phyloP scores from a whole-genome alignment of 2,113 vertebrate species.

The Cyanoramphus novaezelandiae region DNA sequence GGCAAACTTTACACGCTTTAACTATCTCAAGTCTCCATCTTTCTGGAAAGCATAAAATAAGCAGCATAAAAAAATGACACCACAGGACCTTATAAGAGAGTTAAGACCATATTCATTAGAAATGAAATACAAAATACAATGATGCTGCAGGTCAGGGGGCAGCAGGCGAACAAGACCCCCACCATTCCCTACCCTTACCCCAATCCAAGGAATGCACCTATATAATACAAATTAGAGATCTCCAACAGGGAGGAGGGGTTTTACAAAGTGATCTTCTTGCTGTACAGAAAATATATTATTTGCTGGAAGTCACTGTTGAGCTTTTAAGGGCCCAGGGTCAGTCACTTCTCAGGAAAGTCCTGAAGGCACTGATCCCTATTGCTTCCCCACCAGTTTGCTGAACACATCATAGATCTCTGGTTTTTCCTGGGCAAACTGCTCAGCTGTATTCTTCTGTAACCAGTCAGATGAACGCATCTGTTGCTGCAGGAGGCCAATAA shows the following conservation, averaged over 20 bases:
- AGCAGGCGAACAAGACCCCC: background rate
- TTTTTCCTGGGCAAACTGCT: conserved; percentile 82
- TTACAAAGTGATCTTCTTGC: conserved; percentile 50
- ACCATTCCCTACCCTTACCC: background rate
- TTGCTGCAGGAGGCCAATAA: conserved; percentile 80
- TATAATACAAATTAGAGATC: conserved; percentile 45
- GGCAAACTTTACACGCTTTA: background rate
- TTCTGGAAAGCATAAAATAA: background rate
- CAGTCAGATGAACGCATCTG: conserved; percentile 84
- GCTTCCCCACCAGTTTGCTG: conserved; percentile 82
- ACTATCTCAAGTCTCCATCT: background rate
- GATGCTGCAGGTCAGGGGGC: background rate
- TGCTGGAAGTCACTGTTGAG: conserved; percentile 2
- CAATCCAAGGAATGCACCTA: background rate
- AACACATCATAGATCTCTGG: conserved; percentile 85
- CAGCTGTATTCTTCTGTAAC: conserved; percentile 83
- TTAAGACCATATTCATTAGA: conserved; percentile 56
- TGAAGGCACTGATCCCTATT: background rate
- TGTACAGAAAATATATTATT: conserved; percentile 60
- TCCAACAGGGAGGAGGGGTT: background rate
- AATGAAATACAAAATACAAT: conserved; percentile 62
- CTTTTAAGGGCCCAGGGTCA: background rate
- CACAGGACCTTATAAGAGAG: background rate
- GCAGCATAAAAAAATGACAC: conserved; percentile 10
- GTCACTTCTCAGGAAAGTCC: background rate